Evolutionary conservation across 2,797 vertebrate species (phyloP), one percentile per base, ranked within the genome.

Genomic region (Sebastolobus altivelis): DNA sequence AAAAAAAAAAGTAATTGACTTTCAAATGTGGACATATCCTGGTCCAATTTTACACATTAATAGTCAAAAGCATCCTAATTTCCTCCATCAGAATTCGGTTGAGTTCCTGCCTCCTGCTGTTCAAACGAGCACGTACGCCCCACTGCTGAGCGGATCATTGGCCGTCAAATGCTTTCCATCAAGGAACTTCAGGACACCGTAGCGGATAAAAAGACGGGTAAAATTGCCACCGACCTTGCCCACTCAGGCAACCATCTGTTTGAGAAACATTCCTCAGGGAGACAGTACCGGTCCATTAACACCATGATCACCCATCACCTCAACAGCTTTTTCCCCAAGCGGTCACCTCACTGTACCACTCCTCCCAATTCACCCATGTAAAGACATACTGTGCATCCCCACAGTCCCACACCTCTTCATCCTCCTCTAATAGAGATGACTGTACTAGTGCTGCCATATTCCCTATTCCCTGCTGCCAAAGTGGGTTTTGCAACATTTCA

Each of bases 221-320:
- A 83, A 83, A 90, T 69, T 88, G 82, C 77, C 83, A 75, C 82
- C 40, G 63, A 89, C 84, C 89, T 92, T 85, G 78, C 84, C 83
- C 80, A 79, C 59, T 73, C 82, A 86, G 83, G 81, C 72, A 87
- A 86, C 85, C 84, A 90, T 91, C 83, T 92, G 86, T 92, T 90
- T 90, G 76, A 92, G 88, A 88, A 79, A 80, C 65, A 86, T 78
- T 87, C 88, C 77, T 82, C 82, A 65, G 85, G 82, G 89, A 92
- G 80, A 87, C 68, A 67, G 86, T 82, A 25, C 66, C 22, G 84
- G 69, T 89, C 88, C 84, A 93, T 93, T 93, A 93, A 84, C 74
- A 81, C 78, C 75, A 90, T 88, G 82, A 90, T 88, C 85, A 90
- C 84, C 79, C 72, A 88, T 91, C 88, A 92, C 81, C 81, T 88